phyloP scores from a whole-genome alignment of 2,888 invertebrate species.

The Cephus nigrinus region DNA sequence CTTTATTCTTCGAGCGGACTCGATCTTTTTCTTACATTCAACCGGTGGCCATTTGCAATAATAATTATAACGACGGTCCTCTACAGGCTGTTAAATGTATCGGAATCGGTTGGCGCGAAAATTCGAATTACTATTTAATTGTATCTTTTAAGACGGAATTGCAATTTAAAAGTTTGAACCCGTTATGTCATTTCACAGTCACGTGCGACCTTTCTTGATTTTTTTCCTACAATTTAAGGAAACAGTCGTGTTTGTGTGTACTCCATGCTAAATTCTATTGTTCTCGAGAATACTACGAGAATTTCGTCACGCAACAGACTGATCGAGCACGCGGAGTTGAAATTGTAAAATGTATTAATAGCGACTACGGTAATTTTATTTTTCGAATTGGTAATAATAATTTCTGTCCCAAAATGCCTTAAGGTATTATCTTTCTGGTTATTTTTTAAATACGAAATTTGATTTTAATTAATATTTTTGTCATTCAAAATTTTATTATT shows the following conservation, averaged over 20 bases:
- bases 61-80: neutral
- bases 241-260: neutral
- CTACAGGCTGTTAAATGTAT: neutral
- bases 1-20: no score
- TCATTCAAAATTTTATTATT: no score
- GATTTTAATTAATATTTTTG: no score
- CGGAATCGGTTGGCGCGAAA: neutral
- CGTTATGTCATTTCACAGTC: no score
- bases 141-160: neutral
- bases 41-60: neutral
- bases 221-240: neutral
- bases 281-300: neutral
- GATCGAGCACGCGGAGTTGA: neutral
- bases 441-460: neutral
- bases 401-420: neutral
- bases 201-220: neutral
- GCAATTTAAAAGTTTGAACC: neutral
- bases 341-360: neutral
- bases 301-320: neutral
- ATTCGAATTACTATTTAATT: neutral
- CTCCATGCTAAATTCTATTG: neutral
- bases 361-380: neutral
- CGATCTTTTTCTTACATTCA: neutral
- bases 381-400: neutral
- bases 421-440: neutral